Percentiles rank a stretch among this genome's conserved stretches.
Evolutionary conservation across 2,113 vertebrate genomes (phyloP).

Genomic region (Pteronura brasiliensis): DNA sequence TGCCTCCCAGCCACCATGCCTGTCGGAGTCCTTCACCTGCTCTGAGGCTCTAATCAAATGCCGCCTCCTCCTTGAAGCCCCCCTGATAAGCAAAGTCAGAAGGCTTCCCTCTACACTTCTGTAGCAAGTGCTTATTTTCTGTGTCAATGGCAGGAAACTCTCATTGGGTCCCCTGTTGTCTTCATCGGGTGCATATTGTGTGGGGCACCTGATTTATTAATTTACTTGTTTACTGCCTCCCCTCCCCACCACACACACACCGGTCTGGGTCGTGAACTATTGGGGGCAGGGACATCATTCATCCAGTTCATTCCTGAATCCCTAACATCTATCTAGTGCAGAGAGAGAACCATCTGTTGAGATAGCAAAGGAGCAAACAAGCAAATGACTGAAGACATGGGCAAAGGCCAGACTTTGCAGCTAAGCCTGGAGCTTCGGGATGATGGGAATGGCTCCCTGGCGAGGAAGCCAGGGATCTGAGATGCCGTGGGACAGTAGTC

Average conservation of each 20-base stretch:
- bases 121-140: background rate
- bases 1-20: background rate
- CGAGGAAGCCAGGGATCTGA: background rate
- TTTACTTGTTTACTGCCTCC: background rate
- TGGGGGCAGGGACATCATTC: background rate
- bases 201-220: background rate
- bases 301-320: background rate
- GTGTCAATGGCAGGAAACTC: background rate
- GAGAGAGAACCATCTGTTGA: background rate
- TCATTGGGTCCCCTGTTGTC: background rate
- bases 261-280: background rate
- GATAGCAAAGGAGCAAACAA: background rate
- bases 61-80: background rate
- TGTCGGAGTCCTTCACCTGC: background rate
- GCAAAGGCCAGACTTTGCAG: background rate
- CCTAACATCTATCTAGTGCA: background rate
- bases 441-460: background rate
- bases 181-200: background rate
- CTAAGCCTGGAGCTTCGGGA: background rate
- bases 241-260: no score
- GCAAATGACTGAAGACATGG: background rate
- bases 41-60: background rate
- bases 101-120: background rate
- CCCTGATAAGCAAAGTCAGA: background rate
- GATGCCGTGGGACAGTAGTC: no score